Base-by-base conservation (phyloP, 2,888 invertebrate genomes). In the Schizotus pectinicornis region DNA sequence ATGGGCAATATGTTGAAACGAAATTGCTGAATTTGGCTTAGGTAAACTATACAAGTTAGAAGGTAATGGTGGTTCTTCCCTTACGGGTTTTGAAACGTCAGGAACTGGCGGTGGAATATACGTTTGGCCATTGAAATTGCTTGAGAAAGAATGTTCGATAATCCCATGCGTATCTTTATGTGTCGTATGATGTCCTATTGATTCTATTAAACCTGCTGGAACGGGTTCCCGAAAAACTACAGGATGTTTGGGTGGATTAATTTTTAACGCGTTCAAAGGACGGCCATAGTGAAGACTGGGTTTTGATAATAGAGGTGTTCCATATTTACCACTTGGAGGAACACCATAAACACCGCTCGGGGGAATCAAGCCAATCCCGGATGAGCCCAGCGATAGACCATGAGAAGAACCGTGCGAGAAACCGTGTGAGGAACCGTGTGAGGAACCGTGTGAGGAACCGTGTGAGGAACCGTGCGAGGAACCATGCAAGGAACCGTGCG, bases 151-250 rank as follows among this genome's bases (percentile, higher is more conserved):
- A 0, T 77, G 72, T 45, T 85, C 84, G 55, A 86, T 84, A 1
- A 84, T 77, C 0, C 84, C 84, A 58, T 84, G 84, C 11, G 81
- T 77, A 70, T 88, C 88, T 65, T 88, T 85, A 11, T 86, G 85
- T 43, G 85, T 83, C 0, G 86, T 86, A 0, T 83, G 81, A 47
- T 87, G 85, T 0, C 85, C 89, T 61, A 88, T 86, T 47, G 85
- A 87, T 64, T 88, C 84, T 2, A 91, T 79, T 3, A 92, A 77
- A 0, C 89, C 89, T 46, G 84, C 82, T 0, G 91, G 90, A 0
- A 92, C 88, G 0, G 89, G 85, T n/a, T 90, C 88, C 41, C 90
- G 83, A 76, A 90, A 91, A 63, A 88, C 84, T 3, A 91, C 84
- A 0, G 92, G 91, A 32, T 83, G 82, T 70, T 81, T 82, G 0